Percentiles rank a stretch among this genome's conserved stretches.
Evolutionary conservation across 2,797 vertebrate genomes (phyloP).

Genomic region (Triplophysa bombifrons): DNA sequence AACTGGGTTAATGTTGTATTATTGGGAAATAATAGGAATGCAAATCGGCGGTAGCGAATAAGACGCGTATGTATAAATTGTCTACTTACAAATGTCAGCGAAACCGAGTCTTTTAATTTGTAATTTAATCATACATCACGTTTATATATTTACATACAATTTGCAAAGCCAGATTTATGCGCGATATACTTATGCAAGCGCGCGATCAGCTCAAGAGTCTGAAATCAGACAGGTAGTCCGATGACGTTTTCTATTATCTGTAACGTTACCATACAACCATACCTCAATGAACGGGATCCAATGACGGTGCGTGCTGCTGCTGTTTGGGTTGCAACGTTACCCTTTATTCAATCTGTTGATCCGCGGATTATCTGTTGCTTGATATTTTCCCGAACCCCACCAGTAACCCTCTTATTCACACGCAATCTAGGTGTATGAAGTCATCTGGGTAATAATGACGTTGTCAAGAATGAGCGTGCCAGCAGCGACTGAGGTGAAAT

Average conservation of each 20-base stretch:
- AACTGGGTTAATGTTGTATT: neutral
- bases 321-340: neutral
- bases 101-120: neutral
- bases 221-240: conserved; percentile 45
- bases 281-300: conserved; percentile 33
- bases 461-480: conserved; percentile 11
- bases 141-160: neutral
- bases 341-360: conserved; percentile 34
- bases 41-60: neutral
- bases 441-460: conserved; percentile 29
- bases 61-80: neutral
- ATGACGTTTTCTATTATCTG: conserved; percentile 23
- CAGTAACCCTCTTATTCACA: conserved; percentile 12
- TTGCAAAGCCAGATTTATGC: neutral
- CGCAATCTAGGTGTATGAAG: conserved; percentile 31
- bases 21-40: neutral
- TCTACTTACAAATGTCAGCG: neutral
- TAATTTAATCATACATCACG: neutral
- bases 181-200: conserved; percentile 10
- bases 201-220: neutral
- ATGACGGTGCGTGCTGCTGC: neutral
- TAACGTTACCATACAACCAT: conserved; percentile 7
- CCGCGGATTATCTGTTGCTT: conserved; percentile 28
- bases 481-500: conserved; percentile 17
- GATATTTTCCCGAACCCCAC: neutral